A percentile compares a stretch with the other conserved stretches of the same genome.
Evolutionary conservation across 2,113 vertebrate genomes (phyloP).

Genomic region (Australoheros scitulus): DNA sequence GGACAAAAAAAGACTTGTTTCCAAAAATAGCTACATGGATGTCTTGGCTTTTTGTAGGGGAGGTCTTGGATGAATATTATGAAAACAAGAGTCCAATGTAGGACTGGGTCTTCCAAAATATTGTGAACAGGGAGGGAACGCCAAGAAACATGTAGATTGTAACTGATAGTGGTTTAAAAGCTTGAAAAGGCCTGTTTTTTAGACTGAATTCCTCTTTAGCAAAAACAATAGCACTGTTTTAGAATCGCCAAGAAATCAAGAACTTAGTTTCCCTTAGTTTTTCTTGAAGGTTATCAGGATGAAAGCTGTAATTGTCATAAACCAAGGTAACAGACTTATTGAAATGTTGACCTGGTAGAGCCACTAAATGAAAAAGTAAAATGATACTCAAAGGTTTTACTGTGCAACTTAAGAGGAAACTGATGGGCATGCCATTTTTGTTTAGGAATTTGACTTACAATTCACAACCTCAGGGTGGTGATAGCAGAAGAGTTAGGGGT

Average conservation of each 20-base stretch:
- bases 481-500: no score
- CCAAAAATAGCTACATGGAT: slow-evolving; percentile 20
- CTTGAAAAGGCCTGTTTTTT: background rate
- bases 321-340: background rate
- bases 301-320: background rate
- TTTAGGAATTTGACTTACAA: background rate
- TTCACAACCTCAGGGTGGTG: background rate
- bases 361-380: background rate
- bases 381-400: background rate
- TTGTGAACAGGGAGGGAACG: background rate
- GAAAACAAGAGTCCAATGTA: slow-evolving; percentile 26
- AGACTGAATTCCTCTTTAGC: background rate
- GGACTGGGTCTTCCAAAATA: slow-evolving; percentile 17
- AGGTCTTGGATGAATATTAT: slow-evolving; percentile 16
- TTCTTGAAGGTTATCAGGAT: background rate
- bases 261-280: background rate
- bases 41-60: background rate
- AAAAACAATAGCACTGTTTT: background rate
- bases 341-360: background rate
- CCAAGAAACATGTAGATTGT: background rate
- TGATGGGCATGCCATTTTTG: background rate
- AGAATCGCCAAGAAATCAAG: background rate
- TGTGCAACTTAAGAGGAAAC: background rate
- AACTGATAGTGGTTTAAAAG: background rate
- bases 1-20: slow-evolving; percentile 13